phyloP scores from a whole-genome alignment of 2,113 vertebrate species.

The Andinoacara biseriatus region DNA sequence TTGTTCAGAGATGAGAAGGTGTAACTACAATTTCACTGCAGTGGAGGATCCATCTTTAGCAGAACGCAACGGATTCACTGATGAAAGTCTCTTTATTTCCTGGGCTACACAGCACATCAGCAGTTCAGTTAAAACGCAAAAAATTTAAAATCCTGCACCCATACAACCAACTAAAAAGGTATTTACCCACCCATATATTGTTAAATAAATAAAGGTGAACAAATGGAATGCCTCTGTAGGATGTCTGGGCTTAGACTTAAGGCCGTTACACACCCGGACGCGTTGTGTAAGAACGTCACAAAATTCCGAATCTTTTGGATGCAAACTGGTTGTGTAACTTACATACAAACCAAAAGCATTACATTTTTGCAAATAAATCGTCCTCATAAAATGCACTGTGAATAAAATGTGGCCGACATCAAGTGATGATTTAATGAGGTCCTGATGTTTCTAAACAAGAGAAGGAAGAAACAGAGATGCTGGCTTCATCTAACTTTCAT shows the following conservation, averaged over 20 bases:
- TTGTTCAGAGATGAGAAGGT: constrained; percentile 24
- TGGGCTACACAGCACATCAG: background rate
- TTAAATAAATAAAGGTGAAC: constrained; percentile 3
- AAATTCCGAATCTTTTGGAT: no score
- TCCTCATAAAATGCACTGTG: no score
- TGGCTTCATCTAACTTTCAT: no score
- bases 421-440: no score
- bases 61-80: background rate
- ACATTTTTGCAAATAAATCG: no score
- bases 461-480: no score
- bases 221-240: background rate
- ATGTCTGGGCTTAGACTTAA: background rate
- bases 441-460: no score
- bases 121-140: background rate
- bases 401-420: no score
- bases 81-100: background rate
- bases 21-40: constrained; percentile 19
- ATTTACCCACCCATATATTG: background rate
- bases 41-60: constrained; percentile 3
- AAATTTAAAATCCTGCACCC: background rate
- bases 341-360: no score
- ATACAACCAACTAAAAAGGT: background rate
- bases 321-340: no score
- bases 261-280: no score
- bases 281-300: no score